Percentiles rank a stretch among this genome's conserved stretches.
These are phyloP conservation scores for Pseudachorutes palmiensis DNA, from an alignment of 1,140 invertebrate genomes.

Conservation along the genomic window DNA sequence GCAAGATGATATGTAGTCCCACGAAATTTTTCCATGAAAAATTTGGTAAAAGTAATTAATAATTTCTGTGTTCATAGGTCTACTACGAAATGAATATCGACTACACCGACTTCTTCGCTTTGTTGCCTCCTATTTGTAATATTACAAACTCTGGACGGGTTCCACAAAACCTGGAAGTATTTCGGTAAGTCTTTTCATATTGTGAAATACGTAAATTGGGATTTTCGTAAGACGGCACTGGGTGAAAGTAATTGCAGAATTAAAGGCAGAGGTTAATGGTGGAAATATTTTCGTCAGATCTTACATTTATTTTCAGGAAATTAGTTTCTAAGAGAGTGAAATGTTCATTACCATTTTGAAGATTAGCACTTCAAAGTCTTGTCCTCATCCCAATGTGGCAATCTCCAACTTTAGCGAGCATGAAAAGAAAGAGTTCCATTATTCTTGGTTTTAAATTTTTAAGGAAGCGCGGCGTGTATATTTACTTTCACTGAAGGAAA, in stretches of 20 bases:
- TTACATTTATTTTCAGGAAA: neutral
- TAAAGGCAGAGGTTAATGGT: neutral
- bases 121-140: constrained; percentile 30
- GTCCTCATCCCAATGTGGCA: neutral
- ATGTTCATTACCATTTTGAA: neutral
- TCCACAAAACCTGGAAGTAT: constrained; percentile 35
- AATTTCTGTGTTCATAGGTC: constrained; percentile 20
- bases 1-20: neutral
- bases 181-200: constrained; percentile 27
- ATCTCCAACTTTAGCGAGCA: neutral
- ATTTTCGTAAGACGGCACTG: neutral
- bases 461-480: neutral
- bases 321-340: neutral
- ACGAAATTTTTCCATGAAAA: constrained; percentile 16
- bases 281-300: neutral
- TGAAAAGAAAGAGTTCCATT: neutral
- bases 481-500: neutral
- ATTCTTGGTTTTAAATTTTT: neutral
- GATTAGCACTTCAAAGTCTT: constrained; percentile 17
- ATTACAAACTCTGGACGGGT: constrained; percentile 29
- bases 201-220: neutral
- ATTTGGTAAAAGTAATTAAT: too few relatives aligned
- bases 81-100: constrained; percentile 36
- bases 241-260: neutral
- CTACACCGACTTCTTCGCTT: constrained; percentile 34